phyloP scores from a whole-genome alignment of 2,113 vertebrate genomes.

The Pituophis catenifer region DNA sequence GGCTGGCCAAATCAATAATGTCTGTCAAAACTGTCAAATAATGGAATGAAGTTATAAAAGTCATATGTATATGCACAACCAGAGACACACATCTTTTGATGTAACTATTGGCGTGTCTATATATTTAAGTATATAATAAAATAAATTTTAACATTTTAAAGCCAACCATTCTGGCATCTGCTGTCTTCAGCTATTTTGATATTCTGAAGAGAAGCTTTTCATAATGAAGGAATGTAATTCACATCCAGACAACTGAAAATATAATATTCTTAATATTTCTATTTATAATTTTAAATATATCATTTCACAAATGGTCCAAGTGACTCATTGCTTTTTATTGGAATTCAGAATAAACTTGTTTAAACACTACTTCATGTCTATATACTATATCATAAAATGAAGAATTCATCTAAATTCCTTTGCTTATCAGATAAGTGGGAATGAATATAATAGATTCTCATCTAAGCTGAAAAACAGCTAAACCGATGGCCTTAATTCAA shows the following conservation, averaged over 20 bases:
- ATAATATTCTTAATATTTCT: neutral
- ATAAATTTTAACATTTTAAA: neutral
- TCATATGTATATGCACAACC: conserved; percentile 19
- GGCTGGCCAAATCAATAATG: conserved; percentile 77
- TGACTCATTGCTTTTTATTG: neutral
- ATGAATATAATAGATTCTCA: neutral
- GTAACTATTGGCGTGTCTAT: neutral
- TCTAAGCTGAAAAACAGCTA: neutral
- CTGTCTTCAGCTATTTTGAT: neutral
- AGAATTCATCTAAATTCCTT: neutral
- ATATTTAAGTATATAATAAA: neutral
- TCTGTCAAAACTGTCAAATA: conserved; percentile 78
- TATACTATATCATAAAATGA: neutral
- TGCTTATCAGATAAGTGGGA: neutral
- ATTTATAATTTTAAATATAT: neutral
- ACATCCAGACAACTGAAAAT: neutral
- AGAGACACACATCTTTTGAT: neutral
- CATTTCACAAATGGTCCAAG: neutral
- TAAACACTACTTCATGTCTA: neutral
- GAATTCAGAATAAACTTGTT: neutral
- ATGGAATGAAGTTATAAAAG: conserved; percentile 66
- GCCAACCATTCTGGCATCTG: neutral
- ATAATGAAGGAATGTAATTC: neutral
- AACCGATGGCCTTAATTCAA: neutral
- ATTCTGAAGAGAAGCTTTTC: neutral